A percentile compares a stretch with the other conserved stretches of the same genome.
phyloP scores from a whole-genome alignment of 2,113 vertebrate species.

The Platysternon megacephalum region DNA sequence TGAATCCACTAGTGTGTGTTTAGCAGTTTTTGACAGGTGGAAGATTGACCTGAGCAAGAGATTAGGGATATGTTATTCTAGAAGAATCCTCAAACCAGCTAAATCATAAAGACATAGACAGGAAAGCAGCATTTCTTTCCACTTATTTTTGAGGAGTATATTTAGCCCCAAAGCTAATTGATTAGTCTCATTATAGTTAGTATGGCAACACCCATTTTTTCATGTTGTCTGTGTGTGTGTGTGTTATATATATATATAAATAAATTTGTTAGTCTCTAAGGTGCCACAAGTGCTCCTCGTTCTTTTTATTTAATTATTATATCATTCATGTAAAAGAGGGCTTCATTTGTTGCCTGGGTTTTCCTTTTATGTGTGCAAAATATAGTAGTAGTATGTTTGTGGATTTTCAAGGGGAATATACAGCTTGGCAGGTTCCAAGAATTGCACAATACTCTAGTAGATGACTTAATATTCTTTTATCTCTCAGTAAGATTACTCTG shows the following conservation, averaged over 20 bases:
- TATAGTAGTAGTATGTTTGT: neutral
- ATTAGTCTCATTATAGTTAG: no score
- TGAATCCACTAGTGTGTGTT: conserved; percentile 37
- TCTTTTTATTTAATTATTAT: neutral
- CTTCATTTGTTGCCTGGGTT: neutral
- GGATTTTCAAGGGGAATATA: neutral
- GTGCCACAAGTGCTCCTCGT: no score
- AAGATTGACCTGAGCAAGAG: neutral
- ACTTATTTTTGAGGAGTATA: neutral
- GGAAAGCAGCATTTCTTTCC: neutral
- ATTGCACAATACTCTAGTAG: neutral
- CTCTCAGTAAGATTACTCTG: neutral
- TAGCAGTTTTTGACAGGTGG: conserved; percentile 11
- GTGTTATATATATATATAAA: no score
- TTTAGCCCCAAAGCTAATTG: neutral
- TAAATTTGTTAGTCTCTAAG: no score
- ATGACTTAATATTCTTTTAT: neutral
- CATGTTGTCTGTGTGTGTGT: no score
- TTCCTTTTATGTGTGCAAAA: neutral
- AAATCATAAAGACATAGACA: neutral
- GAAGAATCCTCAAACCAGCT: neutral
- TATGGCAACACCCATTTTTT: no score
- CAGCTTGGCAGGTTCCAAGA: neutral
- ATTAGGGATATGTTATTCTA: neutral
- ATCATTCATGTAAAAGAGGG: neutral